phyloP scores from a whole-genome alignment of 2,888 invertebrate genomes.

The Microplitis deprimator region DNA sequence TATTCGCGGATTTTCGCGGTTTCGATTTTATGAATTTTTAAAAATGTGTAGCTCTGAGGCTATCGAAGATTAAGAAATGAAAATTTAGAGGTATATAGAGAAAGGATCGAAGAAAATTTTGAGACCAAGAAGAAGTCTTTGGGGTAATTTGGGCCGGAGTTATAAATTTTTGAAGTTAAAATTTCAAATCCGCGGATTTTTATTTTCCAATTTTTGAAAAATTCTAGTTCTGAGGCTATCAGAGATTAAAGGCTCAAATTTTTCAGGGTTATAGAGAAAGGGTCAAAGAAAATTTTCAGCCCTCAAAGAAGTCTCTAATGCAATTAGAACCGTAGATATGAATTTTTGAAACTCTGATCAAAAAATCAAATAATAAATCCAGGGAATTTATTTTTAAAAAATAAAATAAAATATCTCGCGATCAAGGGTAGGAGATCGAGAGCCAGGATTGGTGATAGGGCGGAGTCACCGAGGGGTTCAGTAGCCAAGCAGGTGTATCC shows the following conservation, averaged over 20 bases:
- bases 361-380: too few species aligned
- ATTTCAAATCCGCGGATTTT: background rate
- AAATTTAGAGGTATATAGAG: background rate
- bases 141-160: background rate
- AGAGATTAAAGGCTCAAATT: background rate
- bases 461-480: slow-evolving; percentile 61
- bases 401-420: background rate
- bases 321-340: background rate
- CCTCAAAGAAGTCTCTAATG: background rate
- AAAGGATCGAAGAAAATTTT: background rate
- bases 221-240: background rate
- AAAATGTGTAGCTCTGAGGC: background rate
- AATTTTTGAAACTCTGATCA: background rate
- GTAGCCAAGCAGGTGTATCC: slow-evolving; percentile 61
- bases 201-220: background rate
- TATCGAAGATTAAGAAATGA: background rate
- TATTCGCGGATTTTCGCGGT: background rate
- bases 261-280: background rate
- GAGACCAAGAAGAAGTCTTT: background rate
- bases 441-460: slow-evolving; percentile 64
- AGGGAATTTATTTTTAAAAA: background rate
- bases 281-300: background rate
- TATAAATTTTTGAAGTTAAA: background rate
- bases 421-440: slow-evolving; percentile 49
- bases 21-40: background rate